Evolutionary conservation across 2,113 vertebrate species (phyloP).

Genomic region (Corythaeola cristata): DNA sequence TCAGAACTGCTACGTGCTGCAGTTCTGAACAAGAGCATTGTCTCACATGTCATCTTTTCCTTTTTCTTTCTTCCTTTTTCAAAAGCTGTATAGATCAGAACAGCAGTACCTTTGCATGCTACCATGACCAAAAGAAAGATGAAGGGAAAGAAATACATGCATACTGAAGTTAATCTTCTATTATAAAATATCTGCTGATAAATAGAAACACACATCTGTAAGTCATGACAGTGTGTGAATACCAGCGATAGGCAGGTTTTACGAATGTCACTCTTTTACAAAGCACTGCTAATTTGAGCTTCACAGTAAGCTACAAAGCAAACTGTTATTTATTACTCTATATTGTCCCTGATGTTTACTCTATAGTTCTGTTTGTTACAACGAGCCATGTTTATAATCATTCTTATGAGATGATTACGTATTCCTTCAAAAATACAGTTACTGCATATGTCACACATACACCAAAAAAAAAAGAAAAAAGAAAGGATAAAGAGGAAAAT

Average conservation of each 20-base stretch:
- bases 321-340: background rate
- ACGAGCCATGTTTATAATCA: background rate
- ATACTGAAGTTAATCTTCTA: background rate
- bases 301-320: background rate
- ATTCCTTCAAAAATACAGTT: background rate
- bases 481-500: background rate
- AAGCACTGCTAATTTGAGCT: background rate
- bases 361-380: background rate
- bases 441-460: fast-evolving
- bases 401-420: background rate
- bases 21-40: background rate
- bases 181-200: background rate
- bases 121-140: background rate
- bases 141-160: background rate
- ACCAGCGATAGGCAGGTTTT: background rate
- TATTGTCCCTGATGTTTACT: background rate
- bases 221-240: background rate
- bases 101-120: background rate
- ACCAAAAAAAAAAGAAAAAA: fast-evolving
- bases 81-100: background rate
- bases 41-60: background rate
- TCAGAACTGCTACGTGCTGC: background rate
- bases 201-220: background rate
- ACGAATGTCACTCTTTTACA: background rate
- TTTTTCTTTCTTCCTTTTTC: background rate